Evolutionary conservation across 2,113 vertebrate genomes (phyloP), one percentile per base, ranked within the genome.

Genomic region (Pithys albifrons): DNA sequence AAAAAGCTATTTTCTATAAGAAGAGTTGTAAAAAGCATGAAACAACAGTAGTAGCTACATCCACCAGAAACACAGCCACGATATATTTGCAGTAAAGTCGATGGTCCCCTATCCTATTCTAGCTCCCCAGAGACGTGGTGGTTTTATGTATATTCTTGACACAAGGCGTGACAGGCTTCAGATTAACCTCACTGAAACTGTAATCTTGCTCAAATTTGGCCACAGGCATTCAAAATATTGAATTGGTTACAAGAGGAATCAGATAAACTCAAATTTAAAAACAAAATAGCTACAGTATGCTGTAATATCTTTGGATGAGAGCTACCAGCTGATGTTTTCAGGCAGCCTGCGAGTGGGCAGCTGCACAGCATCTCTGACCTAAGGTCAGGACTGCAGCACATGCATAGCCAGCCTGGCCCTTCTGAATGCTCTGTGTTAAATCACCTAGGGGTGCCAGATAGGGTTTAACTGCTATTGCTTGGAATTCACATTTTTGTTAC

Each of bases 391-490:
- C 71, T 57, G 31, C 73, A 91, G 90, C 79, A 39, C 33, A 19
- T 33, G 25, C 37, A 5, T 4, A 28, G 45, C 31, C 84, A 37
- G 4, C 29, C 58, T 1, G 0, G 61, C 70, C 62, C 58, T 75
- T 33, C 61, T 0, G 0, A 82, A 39, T 6, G 11, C 24, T 43
- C 75, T 0, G 0, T 0, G 0, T 41, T 51, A 58, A 37, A 86
- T 14, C 43, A 73, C 71, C 72, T 18, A 6, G 5, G 43, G 24
- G 9, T 58, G 91, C 37, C 82, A 90, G 58, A 28, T 5, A 29
- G 55, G 9, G 3, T 17, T 90, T 15, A 62, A 57, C 22, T 23
- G 37, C 54, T 45, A 41, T 14, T 5, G 3, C 31, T 66, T 43
- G 67, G 27, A 88, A 61, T 18, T 37, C 57, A 37, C 1, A 3